Evolutionary conservation across 2,797 vertebrate genomes (phyloP), one percentile per base, ranked within the genome.

Genomic region (Dryobates pubescens): DNA sequence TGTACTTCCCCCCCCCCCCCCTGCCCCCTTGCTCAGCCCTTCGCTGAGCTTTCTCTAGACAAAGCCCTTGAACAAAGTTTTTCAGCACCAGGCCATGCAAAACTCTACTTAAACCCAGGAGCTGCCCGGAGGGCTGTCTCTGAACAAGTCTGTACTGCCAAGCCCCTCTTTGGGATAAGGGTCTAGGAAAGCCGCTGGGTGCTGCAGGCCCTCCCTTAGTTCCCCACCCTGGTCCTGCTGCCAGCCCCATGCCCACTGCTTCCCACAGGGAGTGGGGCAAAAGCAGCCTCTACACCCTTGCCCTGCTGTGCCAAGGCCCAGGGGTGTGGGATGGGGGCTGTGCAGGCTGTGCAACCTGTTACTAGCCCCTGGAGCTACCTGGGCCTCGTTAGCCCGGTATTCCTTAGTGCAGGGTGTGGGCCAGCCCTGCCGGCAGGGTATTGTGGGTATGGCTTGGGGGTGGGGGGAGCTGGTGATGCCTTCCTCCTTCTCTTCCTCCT

Each of bases 321-420:
- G n/a, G 78, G 85, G 47, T 43, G 41, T 2, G 2, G 84, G 59
- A 82, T 76, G 75, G 70, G 86, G 43, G 80, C 79, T 1, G 7
- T 82, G 61, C 76, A 87, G 94, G 94, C 92, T 95, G 83, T 78
- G 67, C 86, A 94, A 93, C 94, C 91, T 95, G 90, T 92, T 95
- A 94, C 70, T 68, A 89, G 1, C 36, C 67, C 91, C 95, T 81
- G 63, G 59, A 95, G 95, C 90, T 69, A 73, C 63, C 17, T 0
- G 4, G 47, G 80, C 73, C 86, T 94, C 2, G 7, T 94, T 83
- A 88, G 53, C 88, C 90, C 5, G 6, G 59, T 79, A 72, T 78
- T 93, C 16, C 1, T 65, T 89, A 85, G 91, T 3, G 24, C 22
- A 32, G 89, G 73, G 76, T 3, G 74, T 81, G 88, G 80, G 86